Evolutionary conservation across 2,888 invertebrate species (phyloP), one percentile per base, ranked within the genome.

Genomic region (Agrypnus murinus): DNA sequence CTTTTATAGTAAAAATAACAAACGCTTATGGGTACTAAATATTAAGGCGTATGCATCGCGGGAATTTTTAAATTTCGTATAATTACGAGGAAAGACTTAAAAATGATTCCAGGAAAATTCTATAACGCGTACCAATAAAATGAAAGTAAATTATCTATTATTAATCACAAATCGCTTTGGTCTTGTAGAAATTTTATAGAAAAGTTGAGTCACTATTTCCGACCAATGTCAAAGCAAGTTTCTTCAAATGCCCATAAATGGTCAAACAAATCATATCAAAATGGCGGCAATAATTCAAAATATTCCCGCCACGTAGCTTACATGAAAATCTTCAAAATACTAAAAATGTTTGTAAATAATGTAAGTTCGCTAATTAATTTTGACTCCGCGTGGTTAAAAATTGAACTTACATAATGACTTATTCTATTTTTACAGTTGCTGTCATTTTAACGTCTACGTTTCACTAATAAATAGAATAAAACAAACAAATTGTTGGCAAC

Each of bases 241-340:
- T 86, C 82, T 85, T 84, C 86, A 88, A 87, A 90, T 90, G 89
- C 87, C 90, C 90, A 87, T 90, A 88, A 88, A 90, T 85, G 90
- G 90, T 84, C 85, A 86, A 88, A 83, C 86, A 86, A 85, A 85
- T 75, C 74, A 78, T 77, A 79, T 76, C 82, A 85, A 85, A 75
- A 85, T 85, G 85, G 85, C 84, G 75, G 82, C 78, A 74, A 50
- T 65, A 66, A 79, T 80, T 82, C 80, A 83, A 81, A 84, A 25
- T 83, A 77, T 82, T 84, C 79, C 77, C 84, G 84, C 83, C 84
- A 82, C 84, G 80, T n/a, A n/a, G n/a, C n/a, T n/a, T n/a, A n/a
- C n/a, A n/a, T n/a, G n/a, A n/a, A n/a, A n/a, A n/a, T n/a, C n/a
- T n/a, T n/a, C n/a, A n/a, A n/a, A n/a, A n/a, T n/a, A n/a, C n/a